phyloP scores from a whole-genome alignment of 2,797 vertebrate genomes.

The Coregonus sp. region DNA sequence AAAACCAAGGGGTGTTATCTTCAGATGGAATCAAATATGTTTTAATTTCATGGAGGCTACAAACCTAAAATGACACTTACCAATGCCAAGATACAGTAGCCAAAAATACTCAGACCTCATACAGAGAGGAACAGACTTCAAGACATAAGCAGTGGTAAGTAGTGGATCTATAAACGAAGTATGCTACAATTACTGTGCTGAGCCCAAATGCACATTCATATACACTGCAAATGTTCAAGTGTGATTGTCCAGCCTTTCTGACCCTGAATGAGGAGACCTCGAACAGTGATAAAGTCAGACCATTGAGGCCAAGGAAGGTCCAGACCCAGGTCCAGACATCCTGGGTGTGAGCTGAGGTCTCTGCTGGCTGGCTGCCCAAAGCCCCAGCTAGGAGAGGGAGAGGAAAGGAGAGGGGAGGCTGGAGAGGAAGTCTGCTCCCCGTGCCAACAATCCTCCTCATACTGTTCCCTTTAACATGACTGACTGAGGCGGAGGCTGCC shows the following conservation, averaged over 20 bases:
- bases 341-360: neutral
- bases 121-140: neutral
- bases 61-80: neutral
- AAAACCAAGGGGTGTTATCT: conserved; percentile 7
- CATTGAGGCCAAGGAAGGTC: neutral
- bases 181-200: neutral
- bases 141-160: neutral
- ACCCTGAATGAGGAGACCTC: conserved; percentile 30
- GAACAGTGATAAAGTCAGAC: neutral
- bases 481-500: too few species aligned
- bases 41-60: conserved; percentile 6
- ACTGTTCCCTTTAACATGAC: conserved; percentile 62
- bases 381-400: conserved; percentile 32
- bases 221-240: neutral
- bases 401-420: conserved; percentile 49
- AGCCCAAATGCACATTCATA: neutral
- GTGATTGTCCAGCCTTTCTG: neutral
- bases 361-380: neutral
- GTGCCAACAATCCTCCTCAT: conserved; percentile 64
- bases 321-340: neutral
- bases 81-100: neutral
- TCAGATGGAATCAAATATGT: too few species aligned
- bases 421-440: conserved; percentile 48
- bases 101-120: neutral
- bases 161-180: too few species aligned